Conservation (phyloP, 2,888 invertebrate genomes). For the Trissonchulus latispiculum region DNA sequence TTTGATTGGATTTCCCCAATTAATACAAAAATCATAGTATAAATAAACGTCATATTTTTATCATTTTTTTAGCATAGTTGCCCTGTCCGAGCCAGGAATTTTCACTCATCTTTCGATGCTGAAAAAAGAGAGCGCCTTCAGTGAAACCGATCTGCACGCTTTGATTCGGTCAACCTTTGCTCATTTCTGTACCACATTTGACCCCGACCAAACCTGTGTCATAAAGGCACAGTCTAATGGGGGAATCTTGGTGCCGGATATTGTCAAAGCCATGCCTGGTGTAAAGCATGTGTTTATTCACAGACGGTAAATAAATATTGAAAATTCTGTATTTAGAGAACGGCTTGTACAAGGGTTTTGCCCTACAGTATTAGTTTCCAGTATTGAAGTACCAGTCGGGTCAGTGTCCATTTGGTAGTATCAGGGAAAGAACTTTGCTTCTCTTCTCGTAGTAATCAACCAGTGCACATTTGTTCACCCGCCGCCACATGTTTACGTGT, state of each 20-base stretch:
- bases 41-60: no score
- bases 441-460: no score
- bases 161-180: background rate
- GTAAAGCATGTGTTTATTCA: background rate
- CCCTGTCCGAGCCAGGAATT: background rate
- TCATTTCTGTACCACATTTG: background rate
- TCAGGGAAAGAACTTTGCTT: no score
- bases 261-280: background rate
- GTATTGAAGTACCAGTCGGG: no score
- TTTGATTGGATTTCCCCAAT: background rate
- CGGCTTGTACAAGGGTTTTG: no score
- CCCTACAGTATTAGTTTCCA: no score
- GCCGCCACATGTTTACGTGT: no score
- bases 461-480: no score
- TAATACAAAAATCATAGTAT: no score
- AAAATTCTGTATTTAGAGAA: no score
- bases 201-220: background rate
- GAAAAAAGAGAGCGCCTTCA: background rate
- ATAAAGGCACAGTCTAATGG: slow-evolving; percentile 4
- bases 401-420: no score
- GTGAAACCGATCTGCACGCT: background rate
- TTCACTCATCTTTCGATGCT: background rate
- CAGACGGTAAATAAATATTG: background rate
- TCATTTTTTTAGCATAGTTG: background rate
- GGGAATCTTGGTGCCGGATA: background rate